phyloP scores from a whole-genome alignment of 2,113 vertebrate genomes.

The Poeciliopsis turrubarensis region DNA sequence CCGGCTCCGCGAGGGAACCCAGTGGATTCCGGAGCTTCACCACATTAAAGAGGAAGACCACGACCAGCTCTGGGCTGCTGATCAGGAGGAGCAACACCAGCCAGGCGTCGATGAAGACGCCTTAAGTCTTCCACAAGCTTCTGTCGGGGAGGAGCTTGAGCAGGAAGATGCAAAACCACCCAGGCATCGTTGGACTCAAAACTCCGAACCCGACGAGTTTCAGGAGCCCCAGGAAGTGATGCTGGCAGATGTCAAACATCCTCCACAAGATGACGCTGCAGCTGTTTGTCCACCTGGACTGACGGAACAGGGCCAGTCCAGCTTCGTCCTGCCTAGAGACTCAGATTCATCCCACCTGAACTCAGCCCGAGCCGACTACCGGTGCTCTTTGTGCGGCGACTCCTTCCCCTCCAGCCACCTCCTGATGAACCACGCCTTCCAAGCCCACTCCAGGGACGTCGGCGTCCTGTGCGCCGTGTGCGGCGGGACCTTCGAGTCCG shows the following conservation, averaged over 20 bases:
- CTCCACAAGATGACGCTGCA: constrained; percentile 10
- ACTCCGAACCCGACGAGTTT: constrained; percentile 19
- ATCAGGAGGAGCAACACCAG: constrained; percentile 12
- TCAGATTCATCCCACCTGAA: constrained; percentile 7
- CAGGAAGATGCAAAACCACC: constrained; percentile 11
- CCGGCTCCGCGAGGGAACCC: neutral
- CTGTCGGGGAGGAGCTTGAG: constrained; percentile 21
- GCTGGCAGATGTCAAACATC: neutral
- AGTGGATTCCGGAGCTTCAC: constrained; percentile 6
- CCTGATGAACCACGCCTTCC: constrained; percentile 53
- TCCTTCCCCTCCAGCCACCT: constrained; percentile 43
- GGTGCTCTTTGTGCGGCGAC: constrained; percentile 48
- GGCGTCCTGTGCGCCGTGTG: constrained; percentile 51
- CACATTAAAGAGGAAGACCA: constrained; percentile 62
- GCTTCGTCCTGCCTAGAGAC: neutral
- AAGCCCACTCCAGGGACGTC: constrained; percentile 20
- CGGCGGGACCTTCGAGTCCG: constrained; percentile 37
- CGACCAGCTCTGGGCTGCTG: constrained; percentile 44
- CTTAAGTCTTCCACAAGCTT: constrained; percentile 6
- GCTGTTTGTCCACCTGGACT: constrained; percentile 4
- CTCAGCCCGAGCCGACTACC: neutral
- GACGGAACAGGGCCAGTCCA: neutral
- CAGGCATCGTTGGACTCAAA: constrained; percentile 20
- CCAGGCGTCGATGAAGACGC: neutral
- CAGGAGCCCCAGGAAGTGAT: constrained; percentile 8